A percentile compares a stretch with the other conserved stretches of the same genome.
Conservation (phyloP, 2,888 invertebrate species). For the Pollenia angustigena region DNA sequence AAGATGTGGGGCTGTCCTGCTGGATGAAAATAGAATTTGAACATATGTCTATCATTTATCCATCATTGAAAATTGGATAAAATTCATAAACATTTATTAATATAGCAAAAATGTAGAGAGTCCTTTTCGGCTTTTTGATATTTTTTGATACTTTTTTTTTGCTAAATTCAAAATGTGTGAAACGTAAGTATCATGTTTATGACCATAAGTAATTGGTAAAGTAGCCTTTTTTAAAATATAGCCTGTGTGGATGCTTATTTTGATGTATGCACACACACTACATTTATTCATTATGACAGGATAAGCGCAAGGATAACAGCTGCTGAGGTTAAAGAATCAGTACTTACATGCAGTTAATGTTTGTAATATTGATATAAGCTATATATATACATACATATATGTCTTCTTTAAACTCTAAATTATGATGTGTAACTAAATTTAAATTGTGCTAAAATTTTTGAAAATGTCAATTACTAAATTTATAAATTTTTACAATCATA, state of each 20-base stretch:
- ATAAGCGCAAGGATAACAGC: conserved; percentile 68
- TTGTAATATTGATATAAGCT: conserved; percentile 7
- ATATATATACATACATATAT: not conserved
- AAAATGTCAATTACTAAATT: conserved; percentile 17
- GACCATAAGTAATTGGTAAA: conserved; percentile 70
- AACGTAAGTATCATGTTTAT: conserved; percentile 67
- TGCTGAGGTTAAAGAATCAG: conserved; percentile 44
- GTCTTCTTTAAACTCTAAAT: conserved; percentile 44
- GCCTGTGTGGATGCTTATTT: not conserved
- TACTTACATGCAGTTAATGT: conserved; percentile 11
- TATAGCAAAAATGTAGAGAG: not conserved
- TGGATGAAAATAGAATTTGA: not conserved
- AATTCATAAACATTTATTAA: conserved; percentile 67
- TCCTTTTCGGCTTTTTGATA: not conserved
- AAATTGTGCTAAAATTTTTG: conserved; percentile 27
- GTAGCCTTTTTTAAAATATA: conserved; percentile 50
- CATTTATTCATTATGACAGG: conserved; percentile 27
- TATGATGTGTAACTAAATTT: conserved; percentile 70
- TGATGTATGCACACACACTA: not conserved
- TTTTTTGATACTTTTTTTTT: conserved; percentile 3
- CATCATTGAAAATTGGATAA: conserved; percentile 62
- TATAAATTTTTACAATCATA: not conserved
- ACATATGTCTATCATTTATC: conserved; percentile 58
- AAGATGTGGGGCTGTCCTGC: conserved; percentile 36
- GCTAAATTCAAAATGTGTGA: conserved; percentile 54